phyloP scores from a whole-genome alignment of 2,888 invertebrate genomes.

The Drosophila mimetica region DNA sequence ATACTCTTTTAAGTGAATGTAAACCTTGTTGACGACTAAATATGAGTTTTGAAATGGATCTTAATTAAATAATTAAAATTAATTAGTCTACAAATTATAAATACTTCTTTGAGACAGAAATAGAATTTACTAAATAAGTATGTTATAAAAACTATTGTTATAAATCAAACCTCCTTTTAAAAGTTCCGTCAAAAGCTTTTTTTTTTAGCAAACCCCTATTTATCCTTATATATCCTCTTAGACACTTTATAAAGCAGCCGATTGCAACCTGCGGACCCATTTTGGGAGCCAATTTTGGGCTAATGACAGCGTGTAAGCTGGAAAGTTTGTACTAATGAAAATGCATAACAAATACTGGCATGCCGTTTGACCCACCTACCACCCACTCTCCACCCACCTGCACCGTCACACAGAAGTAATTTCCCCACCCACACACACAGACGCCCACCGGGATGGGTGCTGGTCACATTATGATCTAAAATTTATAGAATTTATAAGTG shows the following conservation, averaged over 20 bases:
- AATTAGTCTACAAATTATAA: too few relatives aligned
- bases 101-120: too few relatives aligned
- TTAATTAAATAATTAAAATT: too few relatives aligned
- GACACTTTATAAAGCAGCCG: background rate
- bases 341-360: conserved; percentile 70
- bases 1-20: too few relatives aligned
- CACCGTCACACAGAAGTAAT: conserved; percentile 43
- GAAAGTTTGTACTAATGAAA: conserved; percentile 63
- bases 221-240: background rate
- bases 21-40: too few relatives aligned
- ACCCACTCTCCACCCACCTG: conserved; percentile 22
- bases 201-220: too few relatives aligned
- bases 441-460: conserved; percentile 33
- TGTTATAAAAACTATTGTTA: too few relatives aligned
- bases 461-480: conserved; percentile 72
- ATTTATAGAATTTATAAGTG: conserved; percentile 78
- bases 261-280: conserved; percentile 9
- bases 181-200: too few relatives aligned
- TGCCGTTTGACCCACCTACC: conserved; percentile 41
- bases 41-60: too few relatives aligned
- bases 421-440: conserved; percentile 37
- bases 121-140: too few relatives aligned
- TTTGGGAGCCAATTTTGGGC: conserved; percentile 24
- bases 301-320: conserved; percentile 61
- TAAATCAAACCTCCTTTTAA: too few relatives aligned